These are phyloP conservation scores for Drosophila trichaetosa DNA, from an alignment of 2,888 invertebrate genomes.

Conservation along the genomic window DNA sequence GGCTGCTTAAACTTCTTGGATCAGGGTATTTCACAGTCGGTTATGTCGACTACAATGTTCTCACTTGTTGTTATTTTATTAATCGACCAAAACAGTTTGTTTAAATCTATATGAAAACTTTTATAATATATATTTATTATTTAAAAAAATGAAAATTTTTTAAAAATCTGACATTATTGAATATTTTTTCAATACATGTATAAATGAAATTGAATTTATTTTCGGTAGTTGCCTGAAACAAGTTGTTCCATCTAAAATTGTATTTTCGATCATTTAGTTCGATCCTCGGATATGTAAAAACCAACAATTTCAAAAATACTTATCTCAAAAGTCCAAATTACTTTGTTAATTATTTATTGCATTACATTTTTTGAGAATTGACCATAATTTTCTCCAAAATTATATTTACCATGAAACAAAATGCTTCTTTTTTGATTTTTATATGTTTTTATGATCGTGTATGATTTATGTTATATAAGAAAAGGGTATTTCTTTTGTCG, in stretches of 20 bases:
- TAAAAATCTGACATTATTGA: background rate
- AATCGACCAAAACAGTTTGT: background rate
- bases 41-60: too few relatives aligned
- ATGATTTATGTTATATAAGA: background rate
- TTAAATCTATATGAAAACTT: background rate
- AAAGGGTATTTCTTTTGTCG: background rate
- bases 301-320: background rate
- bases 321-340: background rate
- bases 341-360: background rate
- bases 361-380: background rate
- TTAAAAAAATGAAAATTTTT: background rate
- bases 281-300: background rate
- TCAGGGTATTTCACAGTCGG: too few relatives aligned
- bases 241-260: background rate
- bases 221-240: background rate
- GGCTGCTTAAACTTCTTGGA: too few relatives aligned
- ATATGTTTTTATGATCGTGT: background rate
- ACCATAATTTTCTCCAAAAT: background rate
- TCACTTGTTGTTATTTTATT: background rate
- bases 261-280: background rate
- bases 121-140: background rate
- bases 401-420: background rate
- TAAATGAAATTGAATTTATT: background rate
- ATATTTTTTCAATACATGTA: background rate
- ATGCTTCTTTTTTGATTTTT: background rate